phyloP scores from a whole-genome alignment of 2,888 invertebrate species.

The Abrostola triplasia region DNA sequence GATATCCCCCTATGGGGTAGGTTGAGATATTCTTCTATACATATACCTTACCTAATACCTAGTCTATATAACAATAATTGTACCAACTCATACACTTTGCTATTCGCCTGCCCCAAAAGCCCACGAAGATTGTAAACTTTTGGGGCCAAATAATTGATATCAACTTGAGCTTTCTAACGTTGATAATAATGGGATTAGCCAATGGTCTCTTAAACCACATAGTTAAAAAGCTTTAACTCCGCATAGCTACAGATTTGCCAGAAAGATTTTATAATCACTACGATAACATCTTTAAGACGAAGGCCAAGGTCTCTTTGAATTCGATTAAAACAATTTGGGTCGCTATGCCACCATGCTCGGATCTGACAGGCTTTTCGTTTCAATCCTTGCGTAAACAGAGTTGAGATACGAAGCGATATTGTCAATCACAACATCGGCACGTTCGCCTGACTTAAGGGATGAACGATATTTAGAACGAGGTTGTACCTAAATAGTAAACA shows the following conservation, averaged over 20 bases:
- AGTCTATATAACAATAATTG: no score
- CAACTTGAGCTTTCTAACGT: no score
- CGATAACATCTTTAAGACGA: neutral
- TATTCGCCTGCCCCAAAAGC: no score
- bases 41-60: no score
- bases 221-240: neutral
- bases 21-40: no score
- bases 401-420: slow-evolving; percentile 13
- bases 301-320: slow-evolving; percentile 31
- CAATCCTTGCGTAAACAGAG: slow-evolving; percentile 12
- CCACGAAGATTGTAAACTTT: no score
- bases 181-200: no score
- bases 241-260: neutral
- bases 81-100: no score
- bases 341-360: slow-evolving; percentile 23
- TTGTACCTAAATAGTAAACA: slow-evolving; percentile 24
- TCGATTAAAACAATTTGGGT: slow-evolving; percentile 20
- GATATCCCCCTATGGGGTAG: no score
- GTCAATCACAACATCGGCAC: slow-evolving; percentile 30
- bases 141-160: no score
- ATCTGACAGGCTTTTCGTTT: slow-evolving; percentile 20
- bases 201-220: no score
- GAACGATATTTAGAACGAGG: slow-evolving; percentile 28
- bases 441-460: slow-evolving; percentile 40
- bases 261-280: slow-evolving; percentile 11